Evolutionary conservation across 92 coral and sea anemone genomes (phyloP), one percentile per base, ranked within the genome.

Genomic region (Meandrina meandrites): DNA sequence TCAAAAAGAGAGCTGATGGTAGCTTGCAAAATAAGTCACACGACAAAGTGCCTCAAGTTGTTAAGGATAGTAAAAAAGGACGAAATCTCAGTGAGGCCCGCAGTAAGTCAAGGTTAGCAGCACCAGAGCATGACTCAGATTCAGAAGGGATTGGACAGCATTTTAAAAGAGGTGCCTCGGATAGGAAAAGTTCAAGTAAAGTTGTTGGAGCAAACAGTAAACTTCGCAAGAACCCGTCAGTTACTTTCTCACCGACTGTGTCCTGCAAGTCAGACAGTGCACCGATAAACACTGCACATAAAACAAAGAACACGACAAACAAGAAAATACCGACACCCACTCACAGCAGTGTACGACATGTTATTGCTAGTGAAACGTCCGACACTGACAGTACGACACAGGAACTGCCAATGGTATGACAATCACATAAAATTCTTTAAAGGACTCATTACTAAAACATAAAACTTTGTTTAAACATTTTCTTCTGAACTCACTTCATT

Each of bases 301-400:
- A 57, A 74, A 48, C 96, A 76, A 90, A 87, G 88, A 92, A 74
- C 88, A 62, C 81, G 53, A 81, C 89, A 78, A 83, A 75, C 45
- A 93, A 88, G 47, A 87, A 71, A 79, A 87, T 84, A 18, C 66
- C 84, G 15, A 53, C 82, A 68, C 81, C 81, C 58, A 18, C 69
- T 45, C 48, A 84, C 17, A 76, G 47, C 24, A 74, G 81, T 8
- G 60, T 37, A 19, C 87, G 75, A 53, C 93, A 79, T 89, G 87
- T 86, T 81, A 60, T 66, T 57, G 90, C 90, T 36, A 91, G 94
- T 70, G 96, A 93, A 78, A 94, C 96, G 1, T 94, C 98, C 32
- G 96, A 94, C 82, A 94, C 98, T 53, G 98, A 94, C 89, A 89
- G 91, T 72, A 89, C 94, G 51, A 73, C 85, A 85, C 96, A 83